Evolutionary conservation across 2,797 vertebrate genomes (phyloP).

Genomic region (Gymnothorax reevesii): DNA sequence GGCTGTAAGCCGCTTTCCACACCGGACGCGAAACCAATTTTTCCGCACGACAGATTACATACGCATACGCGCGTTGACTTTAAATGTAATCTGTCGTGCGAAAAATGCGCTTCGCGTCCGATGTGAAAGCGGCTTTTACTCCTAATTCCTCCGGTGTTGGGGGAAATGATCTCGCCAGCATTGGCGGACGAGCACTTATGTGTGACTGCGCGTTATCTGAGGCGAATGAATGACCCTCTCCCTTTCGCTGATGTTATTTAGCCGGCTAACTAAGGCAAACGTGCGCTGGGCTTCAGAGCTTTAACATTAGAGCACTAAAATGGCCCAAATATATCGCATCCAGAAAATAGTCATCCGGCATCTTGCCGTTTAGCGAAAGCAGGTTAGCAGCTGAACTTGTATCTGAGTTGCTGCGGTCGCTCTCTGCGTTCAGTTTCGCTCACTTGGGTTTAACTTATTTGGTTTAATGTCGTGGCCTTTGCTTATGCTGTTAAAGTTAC

Average conservation of each 20-base stretch:
- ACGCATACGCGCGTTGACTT: too few species aligned
- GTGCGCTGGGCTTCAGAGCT: background rate
- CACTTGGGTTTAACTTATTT: background rate
- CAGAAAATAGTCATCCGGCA: conserved; percentile 15
- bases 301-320: background rate
- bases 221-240: conserved; percentile 79
- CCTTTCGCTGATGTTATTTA: conserved; percentile 48
- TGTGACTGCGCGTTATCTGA: conserved; percentile 8
- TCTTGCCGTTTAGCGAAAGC: background rate
- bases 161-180: conserved; percentile 38
- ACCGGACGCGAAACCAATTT: too few species aligned
- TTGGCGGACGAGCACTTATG: conserved; percentile 41
- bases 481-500: background rate
- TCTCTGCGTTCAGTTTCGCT: too few species aligned
- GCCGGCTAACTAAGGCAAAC: conserved; percentile 27
- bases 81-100: too few species aligned
- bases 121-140: background rate
- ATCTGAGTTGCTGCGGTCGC: too few species aligned
- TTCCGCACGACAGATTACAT: too few species aligned
- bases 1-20: too few species aligned
- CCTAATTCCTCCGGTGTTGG: conserved; percentile 39
- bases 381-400: background rate
- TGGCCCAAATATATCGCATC: conserved; percentile 1
- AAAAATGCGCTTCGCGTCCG: too few species aligned
- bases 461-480: background rate